Evolutionary conservation across 1,140 invertebrate genomes (phyloP).

Genomic region (Papilio machaon): DNA sequence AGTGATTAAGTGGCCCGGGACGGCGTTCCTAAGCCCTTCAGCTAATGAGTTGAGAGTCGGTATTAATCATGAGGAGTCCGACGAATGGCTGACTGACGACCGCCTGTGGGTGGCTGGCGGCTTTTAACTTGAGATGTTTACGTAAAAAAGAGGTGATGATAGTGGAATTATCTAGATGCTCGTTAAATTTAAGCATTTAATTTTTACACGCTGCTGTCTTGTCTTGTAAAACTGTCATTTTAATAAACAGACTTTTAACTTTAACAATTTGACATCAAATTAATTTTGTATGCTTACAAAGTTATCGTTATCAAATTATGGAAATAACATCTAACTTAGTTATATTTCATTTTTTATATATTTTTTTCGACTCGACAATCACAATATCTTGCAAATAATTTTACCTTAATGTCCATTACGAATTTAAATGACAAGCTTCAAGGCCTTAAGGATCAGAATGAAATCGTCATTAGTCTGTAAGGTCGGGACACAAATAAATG

Average conservation of each 20-base stretch:
- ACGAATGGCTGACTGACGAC: conserved; percentile 54
- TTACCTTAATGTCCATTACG: neutral
- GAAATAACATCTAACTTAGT: neutral
- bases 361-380: neutral
- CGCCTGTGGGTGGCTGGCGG: conserved; percentile 71
- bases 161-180: conserved; percentile 34
- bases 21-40: conserved; percentile 78
- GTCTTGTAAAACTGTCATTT: neutral
- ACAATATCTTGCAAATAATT: neutral
- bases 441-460: conserved; percentile 55
- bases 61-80: conserved; percentile 78
- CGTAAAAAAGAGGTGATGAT: conserved; percentile 58
- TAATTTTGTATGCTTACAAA: neutral
- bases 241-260: neutral
- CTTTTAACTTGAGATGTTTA: conserved; percentile 64
- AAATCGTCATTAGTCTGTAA: conserved; percentile 66
- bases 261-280: neutral
- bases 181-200: conserved; percentile 35
- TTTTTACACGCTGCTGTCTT: neutral
- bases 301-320: neutral
- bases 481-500: conserved; percentile 56
- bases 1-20: conserved; percentile 78
- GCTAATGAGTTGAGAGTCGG: conserved; percentile 79
- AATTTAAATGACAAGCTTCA: conserved; percentile 9
- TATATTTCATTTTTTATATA: neutral